phyloP scores from a whole-genome alignment of 2,888 invertebrate species.

The Campaea margaritaria region DNA sequence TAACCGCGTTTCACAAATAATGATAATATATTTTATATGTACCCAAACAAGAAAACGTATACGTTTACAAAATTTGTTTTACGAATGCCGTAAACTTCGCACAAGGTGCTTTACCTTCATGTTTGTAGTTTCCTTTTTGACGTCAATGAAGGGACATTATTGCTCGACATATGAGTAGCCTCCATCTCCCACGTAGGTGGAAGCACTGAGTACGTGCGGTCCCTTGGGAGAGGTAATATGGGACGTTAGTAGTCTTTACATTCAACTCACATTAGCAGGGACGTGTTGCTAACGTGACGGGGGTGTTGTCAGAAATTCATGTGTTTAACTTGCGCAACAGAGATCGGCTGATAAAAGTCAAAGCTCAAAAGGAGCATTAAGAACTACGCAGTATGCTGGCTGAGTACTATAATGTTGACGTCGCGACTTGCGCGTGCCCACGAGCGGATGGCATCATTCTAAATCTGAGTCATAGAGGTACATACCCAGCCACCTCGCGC shows the following conservation, averaged over 20 bases:
- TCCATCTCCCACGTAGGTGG: conserved; percentile 31
- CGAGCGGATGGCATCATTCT: conserved; percentile 67
- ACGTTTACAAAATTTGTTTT: conserved; percentile 29
- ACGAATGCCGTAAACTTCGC: conserved; percentile 19
- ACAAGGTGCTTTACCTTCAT: conserved; percentile 22
- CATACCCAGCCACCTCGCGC: conserved; percentile 36
- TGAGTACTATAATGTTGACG: conserved; percentile 38
- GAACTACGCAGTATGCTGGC: conserved; percentile 52
- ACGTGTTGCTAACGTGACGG: conserved; percentile 57
- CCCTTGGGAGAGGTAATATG: conserved; percentile 67
- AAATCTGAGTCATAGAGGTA: conserved; percentile 60
- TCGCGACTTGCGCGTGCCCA: conserved; percentile 49
- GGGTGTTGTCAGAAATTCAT: conserved; percentile 41
- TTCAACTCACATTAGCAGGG: conserved; percentile 72
- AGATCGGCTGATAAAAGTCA: conserved; percentile 39
- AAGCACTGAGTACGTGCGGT: conserved; percentile 44
- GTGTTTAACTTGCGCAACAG: conserved; percentile 30
- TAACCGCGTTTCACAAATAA: conserved; percentile 29
- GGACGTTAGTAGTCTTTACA: conserved; percentile 69
- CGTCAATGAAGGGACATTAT: conserved; percentile 25
- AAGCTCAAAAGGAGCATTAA: conserved; percentile 37
- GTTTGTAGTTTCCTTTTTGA: conserved; percentile 27
- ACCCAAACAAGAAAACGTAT: conserved; percentile 20
- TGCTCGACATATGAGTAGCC: conserved; percentile 25
- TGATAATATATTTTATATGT: conserved; percentile 27